Conservation (phyloP, 1,140 invertebrate genomes). For the Lucilia sericata region DNA sequence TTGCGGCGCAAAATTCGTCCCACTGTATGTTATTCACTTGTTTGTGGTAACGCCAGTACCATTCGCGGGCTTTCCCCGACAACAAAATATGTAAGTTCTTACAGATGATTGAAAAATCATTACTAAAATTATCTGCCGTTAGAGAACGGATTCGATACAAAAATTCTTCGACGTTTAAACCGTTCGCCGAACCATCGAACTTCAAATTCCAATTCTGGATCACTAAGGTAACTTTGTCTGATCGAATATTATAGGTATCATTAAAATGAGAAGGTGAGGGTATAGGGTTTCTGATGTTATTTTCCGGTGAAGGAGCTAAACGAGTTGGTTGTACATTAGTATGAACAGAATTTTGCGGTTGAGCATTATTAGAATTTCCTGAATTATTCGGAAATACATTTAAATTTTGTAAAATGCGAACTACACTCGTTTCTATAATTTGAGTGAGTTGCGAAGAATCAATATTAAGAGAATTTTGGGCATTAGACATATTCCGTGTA, state of each 20-base stretch:
- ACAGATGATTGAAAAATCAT: conserved; percentile 37
- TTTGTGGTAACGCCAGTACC: conserved; percentile 38
- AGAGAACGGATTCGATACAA: conserved; percentile 20
- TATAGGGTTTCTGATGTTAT: not conserved
- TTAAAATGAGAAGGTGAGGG: not conserved
- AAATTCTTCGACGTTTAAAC: not conserved
- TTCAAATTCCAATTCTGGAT: conserved; percentile 21
- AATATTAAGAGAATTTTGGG: too few species aligned
- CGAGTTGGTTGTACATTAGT: not conserved
- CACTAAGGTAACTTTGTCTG: not conserved
- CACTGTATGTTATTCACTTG: not conserved
- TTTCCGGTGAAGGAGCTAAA: not conserved
- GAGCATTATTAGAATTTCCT: not conserved
- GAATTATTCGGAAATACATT: not conserved
- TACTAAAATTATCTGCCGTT: conserved; percentile 26
- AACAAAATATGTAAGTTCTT: conserved; percentile 44
- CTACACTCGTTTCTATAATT: not conserved
- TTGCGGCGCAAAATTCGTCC: not conserved
- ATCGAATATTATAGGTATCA: not conserved
- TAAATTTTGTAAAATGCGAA: not conserved
- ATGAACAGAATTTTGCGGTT: not conserved
- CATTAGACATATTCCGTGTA: too few species aligned
- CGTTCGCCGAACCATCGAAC: too few species aligned
- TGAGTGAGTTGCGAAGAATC: not conserved
- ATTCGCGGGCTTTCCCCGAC: conserved; percentile 36